These are phyloP conservation scores for Leistus spinibarbis DNA, from an alignment of 2,888 invertebrate species.

Conservation along the genomic window DNA sequence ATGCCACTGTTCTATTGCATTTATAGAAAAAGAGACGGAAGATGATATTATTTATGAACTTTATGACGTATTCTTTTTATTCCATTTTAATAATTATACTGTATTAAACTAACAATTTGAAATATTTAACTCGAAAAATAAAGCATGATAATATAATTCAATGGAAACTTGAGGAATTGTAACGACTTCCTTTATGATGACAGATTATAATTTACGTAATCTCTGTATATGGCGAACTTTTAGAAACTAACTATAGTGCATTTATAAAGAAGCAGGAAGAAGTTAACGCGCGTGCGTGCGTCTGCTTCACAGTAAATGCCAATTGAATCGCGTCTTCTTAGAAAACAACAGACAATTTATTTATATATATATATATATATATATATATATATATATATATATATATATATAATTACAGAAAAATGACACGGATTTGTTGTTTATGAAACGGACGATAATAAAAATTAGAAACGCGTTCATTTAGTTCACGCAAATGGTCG, in stretches of 20 bases:
- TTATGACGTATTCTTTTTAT: too few relatives aligned
- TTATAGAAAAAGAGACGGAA: too few relatives aligned
- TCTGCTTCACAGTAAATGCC: not conserved
- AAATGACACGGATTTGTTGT: constrained; percentile 10
- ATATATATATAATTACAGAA: constrained; percentile 2
- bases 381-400: not conserved
- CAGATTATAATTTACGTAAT: not conserved
- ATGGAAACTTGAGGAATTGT: not conserved
- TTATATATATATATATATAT: not conserved
- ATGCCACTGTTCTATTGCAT: too few relatives aligned
- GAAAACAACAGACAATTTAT: too few relatives aligned
- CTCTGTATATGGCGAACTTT: not conserved
- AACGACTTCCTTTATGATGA: not conserved
- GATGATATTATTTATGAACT: too few relatives aligned
- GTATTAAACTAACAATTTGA: not conserved
- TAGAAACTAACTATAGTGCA: not conserved
- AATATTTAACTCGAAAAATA: not conserved
- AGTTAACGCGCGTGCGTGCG: not conserved
- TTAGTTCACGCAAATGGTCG: constrained; percentile 6
- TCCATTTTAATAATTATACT: not conserved
- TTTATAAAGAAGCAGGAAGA: not conserved
- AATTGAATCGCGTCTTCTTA: not conserved
- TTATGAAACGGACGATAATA: not conserved
- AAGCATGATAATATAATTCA: not conserved
- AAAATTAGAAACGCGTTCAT: constrained; percentile 12